phyloP scores from a whole-genome alignment of 2,888 invertebrate species.

The Loripinus fragilis region DNA sequence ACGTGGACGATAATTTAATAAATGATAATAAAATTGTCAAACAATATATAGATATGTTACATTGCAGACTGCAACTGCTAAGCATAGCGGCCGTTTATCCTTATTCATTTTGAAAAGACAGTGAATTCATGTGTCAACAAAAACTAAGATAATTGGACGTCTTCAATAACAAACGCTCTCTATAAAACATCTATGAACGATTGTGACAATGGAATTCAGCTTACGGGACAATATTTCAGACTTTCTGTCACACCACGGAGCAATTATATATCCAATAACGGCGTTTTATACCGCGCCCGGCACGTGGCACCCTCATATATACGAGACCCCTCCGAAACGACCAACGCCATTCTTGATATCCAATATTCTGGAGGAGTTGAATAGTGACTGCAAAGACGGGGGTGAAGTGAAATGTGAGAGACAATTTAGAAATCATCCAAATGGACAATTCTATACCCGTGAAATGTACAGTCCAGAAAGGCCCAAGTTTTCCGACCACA shows the following conservation, averaged over 20 bases:
- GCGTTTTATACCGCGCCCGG: constrained; percentile 69
- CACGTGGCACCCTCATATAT: constrained; percentile 95
- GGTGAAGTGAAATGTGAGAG: not conserved
- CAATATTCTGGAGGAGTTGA: constrained; percentile 87
- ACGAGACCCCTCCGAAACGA: constrained; percentile 91
- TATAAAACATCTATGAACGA: no score
- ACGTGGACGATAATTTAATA: no score
- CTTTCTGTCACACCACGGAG: constrained; percentile 26
- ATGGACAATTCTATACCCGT: not conserved
- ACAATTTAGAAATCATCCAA: not conserved
- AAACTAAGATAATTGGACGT: no score
- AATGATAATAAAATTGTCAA: no score
- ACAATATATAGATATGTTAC: no score
- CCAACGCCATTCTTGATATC: constrained; percentile 95
- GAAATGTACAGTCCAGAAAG: constrained; percentile 21
- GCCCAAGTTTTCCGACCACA: constrained; percentile 20
- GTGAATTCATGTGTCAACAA: no score
- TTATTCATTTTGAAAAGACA: no score
- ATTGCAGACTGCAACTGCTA: no score
- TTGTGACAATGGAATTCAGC: constrained; percentile 6
- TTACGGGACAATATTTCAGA: constrained; percentile 1
- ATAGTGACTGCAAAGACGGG: not conserved
- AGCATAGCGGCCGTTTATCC: no score
- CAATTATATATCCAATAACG: constrained; percentile 48
- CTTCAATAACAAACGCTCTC: no score